Conservation (phyloP, 2,797 vertebrate genomes). For the Sylvilagus floridanus region DNA sequence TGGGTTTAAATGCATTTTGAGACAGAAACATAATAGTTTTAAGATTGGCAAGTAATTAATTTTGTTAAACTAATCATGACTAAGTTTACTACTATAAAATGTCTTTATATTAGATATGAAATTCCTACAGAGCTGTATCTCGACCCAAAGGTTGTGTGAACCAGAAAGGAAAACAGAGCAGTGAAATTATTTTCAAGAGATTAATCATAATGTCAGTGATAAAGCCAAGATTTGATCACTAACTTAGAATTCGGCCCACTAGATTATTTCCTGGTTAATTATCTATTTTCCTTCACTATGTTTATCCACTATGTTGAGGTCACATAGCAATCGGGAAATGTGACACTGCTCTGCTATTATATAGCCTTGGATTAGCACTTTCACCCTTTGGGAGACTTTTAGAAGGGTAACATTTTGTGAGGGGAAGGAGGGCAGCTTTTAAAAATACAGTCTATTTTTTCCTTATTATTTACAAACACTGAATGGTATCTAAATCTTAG, state of each 20-base stretch:
- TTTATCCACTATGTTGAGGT: not conserved
- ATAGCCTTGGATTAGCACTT: not conserved
- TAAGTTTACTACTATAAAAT: not conserved
- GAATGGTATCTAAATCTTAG: not conserved
- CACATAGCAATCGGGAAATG: not conserved
- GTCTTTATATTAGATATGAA: not conserved
- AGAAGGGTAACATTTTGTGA: not conserved
- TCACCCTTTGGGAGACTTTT: not conserved
- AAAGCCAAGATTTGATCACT: not conserved
- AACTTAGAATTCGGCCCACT: not conserved
- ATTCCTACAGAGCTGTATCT: not conserved
- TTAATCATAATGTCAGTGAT: not conserved
- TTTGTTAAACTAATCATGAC: constrained; percentile 10
- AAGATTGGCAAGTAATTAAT: not conserved
- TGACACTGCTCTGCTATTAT: not conserved
- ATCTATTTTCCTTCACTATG: not conserved
- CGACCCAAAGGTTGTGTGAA: not conserved
- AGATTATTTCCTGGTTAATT: not conserved
- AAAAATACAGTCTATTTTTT: not conserved
- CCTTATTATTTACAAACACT: not conserved
- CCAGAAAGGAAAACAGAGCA: not conserved
- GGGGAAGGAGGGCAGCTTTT: not conserved
- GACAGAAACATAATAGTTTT: not conserved
- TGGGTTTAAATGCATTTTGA: not conserved
- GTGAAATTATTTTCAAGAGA: not conserved